phyloP scores from a whole-genome alignment of 1,140 invertebrate species.

The Seison nebaliae region DNA sequence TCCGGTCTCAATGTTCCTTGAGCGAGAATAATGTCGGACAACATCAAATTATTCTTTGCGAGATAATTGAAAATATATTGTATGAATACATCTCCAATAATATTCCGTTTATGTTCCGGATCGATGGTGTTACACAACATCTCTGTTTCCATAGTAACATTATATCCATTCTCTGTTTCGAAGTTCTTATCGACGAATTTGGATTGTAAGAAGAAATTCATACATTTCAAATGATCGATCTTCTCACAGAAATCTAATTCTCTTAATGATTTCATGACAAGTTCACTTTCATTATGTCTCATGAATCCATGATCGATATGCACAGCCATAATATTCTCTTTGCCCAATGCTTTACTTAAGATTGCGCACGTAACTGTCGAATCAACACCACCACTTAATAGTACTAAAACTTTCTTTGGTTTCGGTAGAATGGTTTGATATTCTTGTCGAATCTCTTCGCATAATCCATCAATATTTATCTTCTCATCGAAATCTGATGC shows the following conservation, averaged over 20 bases:
- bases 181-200: not conserved
- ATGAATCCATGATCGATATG: slow-evolving; percentile 98
- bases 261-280: slow-evolving; percentile 44
- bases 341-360: slow-evolving; percentile 54
- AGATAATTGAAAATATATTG: slow-evolving; percentile 29
- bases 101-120: slow-evolving; percentile 88
- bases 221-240: not conserved
- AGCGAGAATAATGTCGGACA: not conserved
- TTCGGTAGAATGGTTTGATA: no score
- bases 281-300: slow-evolving; percentile 68
- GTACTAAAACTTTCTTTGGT: slow-evolving; percentile 10
- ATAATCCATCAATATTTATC: slow-evolving; percentile 34
- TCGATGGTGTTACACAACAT: slow-evolving; percentile 27
- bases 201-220: not conserved
- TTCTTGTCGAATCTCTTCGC: not conserved
- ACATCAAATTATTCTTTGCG: not conserved
- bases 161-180: not conserved
- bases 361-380: slow-evolving; percentile 88
- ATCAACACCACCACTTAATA: slow-evolving; percentile 86
- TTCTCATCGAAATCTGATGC: slow-evolving; percentile 63
- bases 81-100: slow-evolving; percentile 94
- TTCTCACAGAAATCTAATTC: not conserved
- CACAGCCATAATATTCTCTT: slow-evolving; percentile 70
- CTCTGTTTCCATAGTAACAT: not conserved
- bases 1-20: slow-evolving; percentile 70